Conservation (phyloP, 2,797 vertebrate species). For the Danio jaintianensis region DNA sequence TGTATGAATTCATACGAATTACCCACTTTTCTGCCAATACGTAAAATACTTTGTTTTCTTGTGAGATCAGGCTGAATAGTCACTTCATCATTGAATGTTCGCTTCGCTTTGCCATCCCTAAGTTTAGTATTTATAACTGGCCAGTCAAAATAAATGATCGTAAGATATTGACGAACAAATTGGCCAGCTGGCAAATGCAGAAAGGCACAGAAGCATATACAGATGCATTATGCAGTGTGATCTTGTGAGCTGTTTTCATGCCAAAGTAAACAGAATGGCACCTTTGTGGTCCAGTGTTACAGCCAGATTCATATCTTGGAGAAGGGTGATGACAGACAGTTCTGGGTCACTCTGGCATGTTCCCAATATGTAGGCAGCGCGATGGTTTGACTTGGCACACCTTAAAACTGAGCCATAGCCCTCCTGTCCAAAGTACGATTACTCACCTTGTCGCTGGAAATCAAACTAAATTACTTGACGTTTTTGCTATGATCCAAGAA, state of each 20-base stretch:
- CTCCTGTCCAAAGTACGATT: slow-evolving; percentile 58
- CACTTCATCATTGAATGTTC: neutral
- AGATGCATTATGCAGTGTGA: neutral
- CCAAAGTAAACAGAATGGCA: slow-evolving; percentile 29
- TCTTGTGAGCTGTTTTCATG: neutral
- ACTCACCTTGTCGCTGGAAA: slow-evolving; percentile 69
- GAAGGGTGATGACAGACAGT: slow-evolving; percentile 24
- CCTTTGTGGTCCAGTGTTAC: slow-evolving; percentile 7
- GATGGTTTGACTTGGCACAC: slow-evolving; percentile 49
- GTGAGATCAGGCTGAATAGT: too few relatives aligned
- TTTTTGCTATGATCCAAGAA: slow-evolving; percentile 66
- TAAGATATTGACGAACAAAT: neutral
- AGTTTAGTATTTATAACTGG: neutral
- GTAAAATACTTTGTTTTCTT: too few relatives aligned
- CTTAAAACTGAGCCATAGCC: slow-evolving; percentile 52
- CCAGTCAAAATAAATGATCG: neutral
- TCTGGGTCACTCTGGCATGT: slow-evolving; percentile 29
- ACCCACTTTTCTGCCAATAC: too few relatives aligned
- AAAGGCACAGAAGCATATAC: neutral
- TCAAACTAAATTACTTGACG: slow-evolving; percentile 70
- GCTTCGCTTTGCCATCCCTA: neutral
- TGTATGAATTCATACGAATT: too few relatives aligned
- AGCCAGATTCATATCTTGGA: slow-evolving; percentile 19
- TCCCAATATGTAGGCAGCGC: slow-evolving; percentile 15
- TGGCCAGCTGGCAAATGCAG: neutral